These are phyloP conservation scores for Loxodonta africana DNA, from an alignment of 2,113 vertebrate genomes.

Conservation along the genomic window DNA sequence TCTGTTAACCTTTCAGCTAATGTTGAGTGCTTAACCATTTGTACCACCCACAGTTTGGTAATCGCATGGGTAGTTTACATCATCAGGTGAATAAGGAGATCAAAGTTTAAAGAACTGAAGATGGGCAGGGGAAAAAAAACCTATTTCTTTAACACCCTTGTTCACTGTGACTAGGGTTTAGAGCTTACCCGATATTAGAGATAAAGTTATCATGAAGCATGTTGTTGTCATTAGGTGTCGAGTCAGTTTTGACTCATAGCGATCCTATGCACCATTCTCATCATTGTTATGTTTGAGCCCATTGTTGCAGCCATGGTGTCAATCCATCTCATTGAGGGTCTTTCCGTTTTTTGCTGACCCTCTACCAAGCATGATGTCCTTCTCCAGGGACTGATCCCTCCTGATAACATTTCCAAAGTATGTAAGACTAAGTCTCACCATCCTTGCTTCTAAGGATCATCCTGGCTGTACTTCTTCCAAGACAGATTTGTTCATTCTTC, in stretches of 20 bases:
- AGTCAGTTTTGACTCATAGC: background rate
- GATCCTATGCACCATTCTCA: background rate
- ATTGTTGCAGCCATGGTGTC: background rate
- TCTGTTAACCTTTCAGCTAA: too few relatives aligned
- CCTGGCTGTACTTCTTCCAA: too few relatives aligned
- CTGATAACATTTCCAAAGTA: background rate
- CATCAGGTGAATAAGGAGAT: background rate
- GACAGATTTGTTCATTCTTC: too few relatives aligned
- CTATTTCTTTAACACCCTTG: background rate
- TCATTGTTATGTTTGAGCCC: background rate
- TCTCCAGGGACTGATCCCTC: background rate
- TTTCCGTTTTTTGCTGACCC: background rate
- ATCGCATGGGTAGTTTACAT: background rate
- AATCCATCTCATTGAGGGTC: background rate
- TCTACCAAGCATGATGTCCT: background rate
- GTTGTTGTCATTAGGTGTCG: too few relatives aligned
- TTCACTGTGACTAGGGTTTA: background rate
- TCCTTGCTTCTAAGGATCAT: too few relatives aligned
- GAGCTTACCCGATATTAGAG: background rate
- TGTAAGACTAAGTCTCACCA: background rate
- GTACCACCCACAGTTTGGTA: background rate
- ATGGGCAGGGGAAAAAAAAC: background rate
- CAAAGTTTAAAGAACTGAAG: background rate
- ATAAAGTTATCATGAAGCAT: background rate
- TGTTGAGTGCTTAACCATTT: too few relatives aligned